Base-by-base conservation (phyloP, 2,113 vertebrate species). In the Malurus alboscapulatus region DNA sequence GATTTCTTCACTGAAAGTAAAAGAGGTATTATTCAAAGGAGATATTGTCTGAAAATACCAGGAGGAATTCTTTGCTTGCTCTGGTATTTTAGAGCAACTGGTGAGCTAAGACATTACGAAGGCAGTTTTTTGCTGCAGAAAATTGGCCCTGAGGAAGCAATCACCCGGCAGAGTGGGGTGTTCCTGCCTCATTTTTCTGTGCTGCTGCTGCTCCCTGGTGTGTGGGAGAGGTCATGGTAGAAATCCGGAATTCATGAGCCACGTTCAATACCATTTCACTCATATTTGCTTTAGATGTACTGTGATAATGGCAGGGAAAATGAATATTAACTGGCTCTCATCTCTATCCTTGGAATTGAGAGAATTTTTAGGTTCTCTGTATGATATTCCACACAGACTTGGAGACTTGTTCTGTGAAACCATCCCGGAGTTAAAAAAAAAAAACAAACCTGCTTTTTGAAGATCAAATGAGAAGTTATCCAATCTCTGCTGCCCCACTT, bases 171-270 rank as follows among this genome's bases (percentile, higher is more conserved):
- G 44, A 65, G 44, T 11, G 24, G 20, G 50, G 18, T 58, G 54
- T 34, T 47, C 32, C 48, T 47, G 42, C 51, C 42, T 92, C 61
- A 25, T 68, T 94, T 69, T 40, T 13, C 87, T 55, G 78, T 58
- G 78, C 71, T 14, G 47, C 54, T 91, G 87, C 88, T 92, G 93
- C 93, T 93, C 91, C 62, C 95, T 95, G 81, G 54, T 44, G 81
- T 25, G 21, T 69, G 54, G 19, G 75, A 89, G 27, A 54, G 54
- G 74, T 58, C 72, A 76, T 77, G 58, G 55, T 22, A 73, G 34
- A 78, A 91, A 87, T 40, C 62, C 17, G 7, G 48, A 36, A 12
- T 25, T 76, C 6, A 2, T 79, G 45, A 58, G 22, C 26, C 36
- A 14, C 0, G 0, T 20, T 48, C 36, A 21, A 40, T 21, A 27